Percentiles rank a stretch among this genome's conserved stretches.
phyloP scores from a whole-genome alignment of 2,888 invertebrate species.

The Callosobruchus maculatus region DNA sequence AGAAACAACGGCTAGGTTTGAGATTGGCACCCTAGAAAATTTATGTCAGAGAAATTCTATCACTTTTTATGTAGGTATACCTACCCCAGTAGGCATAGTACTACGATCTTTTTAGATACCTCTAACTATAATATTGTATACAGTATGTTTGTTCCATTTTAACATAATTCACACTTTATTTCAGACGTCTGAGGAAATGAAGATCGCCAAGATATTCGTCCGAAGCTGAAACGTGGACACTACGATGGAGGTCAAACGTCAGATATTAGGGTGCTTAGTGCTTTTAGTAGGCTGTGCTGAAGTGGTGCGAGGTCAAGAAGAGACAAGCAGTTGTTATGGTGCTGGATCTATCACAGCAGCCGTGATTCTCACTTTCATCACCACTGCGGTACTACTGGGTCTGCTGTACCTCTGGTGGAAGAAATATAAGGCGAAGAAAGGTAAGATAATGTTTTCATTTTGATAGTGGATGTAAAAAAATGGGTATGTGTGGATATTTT shows the following conservation, averaged over 20 bases:
- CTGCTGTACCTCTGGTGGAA: slow-evolving; percentile 44
- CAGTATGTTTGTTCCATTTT: too few relatives aligned
- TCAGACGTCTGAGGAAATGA: neutral
- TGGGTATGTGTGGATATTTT: too few relatives aligned
- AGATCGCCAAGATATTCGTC: neutral
- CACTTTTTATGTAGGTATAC: too few relatives aligned
- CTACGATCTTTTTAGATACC: too few relatives aligned
- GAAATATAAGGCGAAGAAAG: slow-evolving; percentile 29
- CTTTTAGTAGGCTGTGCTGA: slow-evolving; percentile 8
- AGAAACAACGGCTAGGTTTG: too few relatives aligned
- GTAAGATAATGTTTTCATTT: slow-evolving; percentile 13
- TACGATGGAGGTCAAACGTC: neutral
- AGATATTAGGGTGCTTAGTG: neutral
- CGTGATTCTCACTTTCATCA: slow-evolving; percentile 67
- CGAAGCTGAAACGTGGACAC: neutral
- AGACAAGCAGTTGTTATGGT: slow-evolving; percentile 55
- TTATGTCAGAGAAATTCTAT: too few relatives aligned
- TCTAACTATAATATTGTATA: too few relatives aligned
- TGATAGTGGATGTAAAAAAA: neutral
- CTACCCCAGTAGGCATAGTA: too few relatives aligned
- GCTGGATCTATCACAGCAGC: slow-evolving; percentile 69
- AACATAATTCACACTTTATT: neutral
- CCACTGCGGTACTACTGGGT: slow-evolving; percentile 59
- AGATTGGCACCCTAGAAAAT: too few relatives aligned
- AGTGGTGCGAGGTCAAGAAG: slow-evolving; percentile 35